phyloP scores from a whole-genome alignment of 2,888 invertebrate genomes.

The Drosophila rubida region DNA sequence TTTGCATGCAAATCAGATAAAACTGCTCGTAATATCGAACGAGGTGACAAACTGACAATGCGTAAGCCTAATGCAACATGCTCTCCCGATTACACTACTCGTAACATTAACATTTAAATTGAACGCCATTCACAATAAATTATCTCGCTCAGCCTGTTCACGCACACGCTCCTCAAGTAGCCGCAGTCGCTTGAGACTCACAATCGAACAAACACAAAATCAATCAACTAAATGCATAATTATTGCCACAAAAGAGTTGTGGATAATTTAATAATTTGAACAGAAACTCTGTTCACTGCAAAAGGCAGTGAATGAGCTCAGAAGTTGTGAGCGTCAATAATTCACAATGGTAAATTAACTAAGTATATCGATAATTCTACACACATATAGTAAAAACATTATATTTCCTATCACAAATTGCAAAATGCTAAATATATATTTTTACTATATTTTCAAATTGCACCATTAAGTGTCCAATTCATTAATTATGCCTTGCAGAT shows the following conservation, averaged over 20 bases:
- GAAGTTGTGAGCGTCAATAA: too few species aligned
- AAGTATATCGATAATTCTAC: too few species aligned
- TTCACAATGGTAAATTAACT: too few species aligned
- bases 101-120: slow-evolving; percentile 16
- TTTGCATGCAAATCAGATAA: slow-evolving; percentile 34
- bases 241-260: background rate
- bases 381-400: too few species aligned
- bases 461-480: too few species aligned
- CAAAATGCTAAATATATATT: too few species aligned
- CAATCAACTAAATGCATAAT: background rate
- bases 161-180: background rate
- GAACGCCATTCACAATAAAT: background rate
- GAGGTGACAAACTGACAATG: slow-evolving; percentile 35
- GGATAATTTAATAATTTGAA: too few species aligned
- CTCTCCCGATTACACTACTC: background rate
- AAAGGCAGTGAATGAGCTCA: too few species aligned
- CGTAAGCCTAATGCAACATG: slow-evolving; percentile 10
- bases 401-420: too few species aligned
- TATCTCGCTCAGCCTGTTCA: background rate
- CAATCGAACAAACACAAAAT: background rate
- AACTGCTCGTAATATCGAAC: slow-evolving; percentile 30
- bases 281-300: too few species aligned
- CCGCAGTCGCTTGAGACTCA: background rate
- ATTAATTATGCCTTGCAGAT: too few species aligned
- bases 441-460: too few species aligned